phyloP scores from a whole-genome alignment of 2,797 vertebrate genomes.

The Margarornis squamiger region DNA sequence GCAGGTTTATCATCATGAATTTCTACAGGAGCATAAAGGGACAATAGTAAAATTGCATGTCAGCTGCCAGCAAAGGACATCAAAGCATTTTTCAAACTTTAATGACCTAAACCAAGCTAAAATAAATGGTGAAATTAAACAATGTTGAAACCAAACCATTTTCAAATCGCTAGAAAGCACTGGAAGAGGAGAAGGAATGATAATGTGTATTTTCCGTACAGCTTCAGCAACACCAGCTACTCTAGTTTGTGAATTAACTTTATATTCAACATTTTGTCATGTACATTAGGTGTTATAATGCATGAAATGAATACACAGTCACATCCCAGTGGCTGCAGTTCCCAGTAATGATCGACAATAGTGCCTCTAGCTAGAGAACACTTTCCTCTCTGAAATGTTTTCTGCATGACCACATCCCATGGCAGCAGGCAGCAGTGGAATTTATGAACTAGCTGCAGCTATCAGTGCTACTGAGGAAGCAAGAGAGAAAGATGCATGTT shows the following conservation, averaged over 20 bases:
- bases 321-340: constrained; percentile 63
- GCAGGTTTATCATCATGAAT: not conserved
- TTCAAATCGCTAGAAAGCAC: not conserved
- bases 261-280: constrained; percentile 70
- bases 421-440: constrained; percentile 59
- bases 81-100: not conserved
- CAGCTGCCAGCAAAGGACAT: not conserved
- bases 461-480: constrained; percentile 6
- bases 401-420: constrained; percentile 68
- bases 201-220: not conserved
- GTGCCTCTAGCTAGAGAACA: constrained; percentile 65
- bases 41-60: not conserved
- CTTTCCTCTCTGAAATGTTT: constrained; percentile 64
- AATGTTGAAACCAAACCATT: not conserved
- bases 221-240: not conserved
- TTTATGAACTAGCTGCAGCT: constrained; percentile 67
- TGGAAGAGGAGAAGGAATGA: not conserved
- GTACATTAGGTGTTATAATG: constrained; percentile 73
- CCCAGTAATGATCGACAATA: constrained; percentile 51
- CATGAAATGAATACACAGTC: constrained; percentile 77
- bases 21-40: not conserved
- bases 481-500: not conserved
- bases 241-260: constrained; percentile 64
- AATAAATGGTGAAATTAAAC: constrained; percentile 17
- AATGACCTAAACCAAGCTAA: not conserved